Evolutionary conservation across 2,113 vertebrate species (phyloP).

Genomic region (Hypocryptadius cinnamomeus): DNA sequence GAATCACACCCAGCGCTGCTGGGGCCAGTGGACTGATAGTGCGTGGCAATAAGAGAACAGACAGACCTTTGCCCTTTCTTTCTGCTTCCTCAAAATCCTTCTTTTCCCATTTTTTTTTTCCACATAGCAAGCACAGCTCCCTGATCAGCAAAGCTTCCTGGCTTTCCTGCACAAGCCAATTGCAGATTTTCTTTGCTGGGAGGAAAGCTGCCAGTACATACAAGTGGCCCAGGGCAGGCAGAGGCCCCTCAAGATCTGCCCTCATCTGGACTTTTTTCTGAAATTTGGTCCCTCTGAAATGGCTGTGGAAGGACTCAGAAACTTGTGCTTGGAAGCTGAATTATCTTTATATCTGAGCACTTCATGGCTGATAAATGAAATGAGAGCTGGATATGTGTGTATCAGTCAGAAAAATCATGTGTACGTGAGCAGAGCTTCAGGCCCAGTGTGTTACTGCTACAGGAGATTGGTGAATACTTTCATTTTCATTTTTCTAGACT

Average conservation of each 20-base stretch:
- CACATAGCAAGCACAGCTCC: neutral
- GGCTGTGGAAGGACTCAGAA: neutral
- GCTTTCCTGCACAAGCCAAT: neutral
- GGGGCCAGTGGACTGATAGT: neutral
- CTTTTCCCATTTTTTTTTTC: neutral
- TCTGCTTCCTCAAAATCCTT: neutral
- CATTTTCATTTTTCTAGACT: neutral
- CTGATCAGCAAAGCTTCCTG: neutral
- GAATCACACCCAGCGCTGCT: fast-evolving
- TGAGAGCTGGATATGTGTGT: neutral
- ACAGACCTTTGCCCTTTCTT: neutral
- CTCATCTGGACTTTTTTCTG: neutral
- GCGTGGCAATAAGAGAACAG: neutral
- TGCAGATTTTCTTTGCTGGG: neutral
- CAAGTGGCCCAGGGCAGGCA: neutral
- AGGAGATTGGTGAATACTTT: neutral
- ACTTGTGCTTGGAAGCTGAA: neutral
- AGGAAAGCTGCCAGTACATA: neutral
- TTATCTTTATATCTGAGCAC: neutral
- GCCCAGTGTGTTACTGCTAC: neutral
- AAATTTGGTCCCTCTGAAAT: neutral
- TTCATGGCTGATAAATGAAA: neutral
- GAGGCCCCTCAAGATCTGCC: neutral
- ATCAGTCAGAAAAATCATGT: neutral
- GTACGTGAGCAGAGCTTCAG: fast-evolving